Conservation (phyloP, 2,113 vertebrate species). For the Ciconia maguari region DNA sequence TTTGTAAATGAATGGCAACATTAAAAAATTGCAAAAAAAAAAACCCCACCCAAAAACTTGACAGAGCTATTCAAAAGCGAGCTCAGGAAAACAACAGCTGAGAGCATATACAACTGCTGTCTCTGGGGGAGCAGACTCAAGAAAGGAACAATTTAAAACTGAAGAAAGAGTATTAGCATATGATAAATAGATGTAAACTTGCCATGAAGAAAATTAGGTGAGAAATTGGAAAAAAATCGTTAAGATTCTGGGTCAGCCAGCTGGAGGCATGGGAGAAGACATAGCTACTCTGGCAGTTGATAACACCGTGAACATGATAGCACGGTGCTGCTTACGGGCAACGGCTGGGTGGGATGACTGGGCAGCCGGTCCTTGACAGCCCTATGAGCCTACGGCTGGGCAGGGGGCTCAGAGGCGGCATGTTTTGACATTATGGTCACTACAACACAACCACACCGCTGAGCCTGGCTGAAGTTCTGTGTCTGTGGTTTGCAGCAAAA, state of each 20-base stretch:
- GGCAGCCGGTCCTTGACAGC: background rate
- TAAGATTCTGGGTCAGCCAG: background rate
- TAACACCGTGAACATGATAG: background rate
- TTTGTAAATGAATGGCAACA: background rate
- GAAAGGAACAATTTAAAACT: background rate
- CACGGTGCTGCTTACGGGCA: background rate
- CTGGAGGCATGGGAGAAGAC: background rate
- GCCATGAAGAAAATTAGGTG: background rate
- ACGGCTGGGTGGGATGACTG: background rate
- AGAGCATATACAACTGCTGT: background rate
- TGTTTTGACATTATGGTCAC: background rate
- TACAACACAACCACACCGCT: background rate
- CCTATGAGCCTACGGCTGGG: accelerated
- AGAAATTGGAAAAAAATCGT: background rate
- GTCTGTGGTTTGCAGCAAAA: background rate
- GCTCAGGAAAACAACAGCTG: background rate
- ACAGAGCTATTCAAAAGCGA: background rate
- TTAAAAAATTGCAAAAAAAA: background rate
- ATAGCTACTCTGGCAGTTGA: background rate
- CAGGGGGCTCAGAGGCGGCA: background rate
- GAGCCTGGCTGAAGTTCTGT: background rate
- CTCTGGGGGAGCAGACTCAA: background rate
- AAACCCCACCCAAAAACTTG: background rate
- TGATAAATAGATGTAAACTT: background rate
- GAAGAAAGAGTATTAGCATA: background rate